Base-by-base conservation (phyloP, 2,797 vertebrate genomes). In the Betta splendens region DNA sequence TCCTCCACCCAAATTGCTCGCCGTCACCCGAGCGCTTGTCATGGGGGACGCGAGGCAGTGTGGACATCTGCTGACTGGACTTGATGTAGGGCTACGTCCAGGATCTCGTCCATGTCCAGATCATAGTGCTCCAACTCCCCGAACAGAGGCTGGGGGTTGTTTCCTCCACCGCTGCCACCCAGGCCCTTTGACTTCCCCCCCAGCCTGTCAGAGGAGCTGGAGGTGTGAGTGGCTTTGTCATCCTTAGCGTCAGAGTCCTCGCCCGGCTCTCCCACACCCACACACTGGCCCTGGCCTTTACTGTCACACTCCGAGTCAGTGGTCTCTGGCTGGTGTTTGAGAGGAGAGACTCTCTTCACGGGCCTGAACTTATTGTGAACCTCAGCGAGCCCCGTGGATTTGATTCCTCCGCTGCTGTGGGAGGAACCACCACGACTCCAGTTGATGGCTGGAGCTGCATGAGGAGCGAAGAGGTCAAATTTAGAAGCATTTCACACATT, bases 41-140 rank as follows among this genome's bases (percentile, higher is more conserved):
- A 3, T 94, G 89, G 44, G 91, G 83, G 47, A 85, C 88, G 22
- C 95, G 94, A n/a, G 93, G 92, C 70, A 97, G 93, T 2, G 95
- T 86, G 84, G 93, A 89, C 80, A 93, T 90, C 79, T 96, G 95
- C 50, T 96, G 95, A 49, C 77, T 96, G 80, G 95, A 95, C 84
- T 99, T 99, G 78, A 98, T 98, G 18, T 97, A 99, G 79, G 97
- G 97, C 87, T n/a, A 99, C 97, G 29, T 98, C 97, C 87, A 99
- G 92, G 88, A 99, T 99, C 91, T 98, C 97, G 68, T 99, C 97
- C 96, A 99, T 98, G 89, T 99, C 97, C 59, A 99, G 92, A 62
- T 99, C 97, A 29, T 98, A 99, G 77, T 99, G 97, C 62, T 99
- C 97, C 85, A 98, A 88, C 60, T 99, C 97, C 1, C 95, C 97